A percentile compares a stretch with the other conserved stretches of the same genome.
Evolutionary conservation across 2,113 vertebrate species (phyloP).

Genomic region (Cichladusa arquata): DNA sequence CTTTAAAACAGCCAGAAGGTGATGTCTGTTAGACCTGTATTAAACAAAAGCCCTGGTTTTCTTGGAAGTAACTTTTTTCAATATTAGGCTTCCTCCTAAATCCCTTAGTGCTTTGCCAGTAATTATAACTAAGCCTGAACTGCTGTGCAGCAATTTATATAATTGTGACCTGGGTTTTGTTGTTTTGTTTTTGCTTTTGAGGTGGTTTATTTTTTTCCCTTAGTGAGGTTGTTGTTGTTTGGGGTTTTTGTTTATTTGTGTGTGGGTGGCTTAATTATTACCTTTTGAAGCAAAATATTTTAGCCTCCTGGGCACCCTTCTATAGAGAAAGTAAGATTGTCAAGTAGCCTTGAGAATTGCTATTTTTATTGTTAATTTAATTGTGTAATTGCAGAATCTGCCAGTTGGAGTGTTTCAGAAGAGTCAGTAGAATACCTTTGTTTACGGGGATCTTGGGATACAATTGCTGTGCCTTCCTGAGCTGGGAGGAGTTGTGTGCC

Average conservation of each 20-base stretch:
- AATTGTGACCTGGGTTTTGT: background rate
- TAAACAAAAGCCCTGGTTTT: background rate
- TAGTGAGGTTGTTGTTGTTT: background rate
- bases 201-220: background rate
- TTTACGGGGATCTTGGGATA: background rate
- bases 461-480: background rate
- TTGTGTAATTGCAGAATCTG: background rate
- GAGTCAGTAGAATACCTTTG: background rate
- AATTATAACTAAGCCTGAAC: background rate
- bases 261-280: background rate
- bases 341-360: background rate
- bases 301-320: background rate
- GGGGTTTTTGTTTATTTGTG: background rate
- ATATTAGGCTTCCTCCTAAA: background rate
- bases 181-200: background rate
- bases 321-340: background rate
- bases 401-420: background rate
- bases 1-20: background rate
- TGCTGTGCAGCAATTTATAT: background rate
- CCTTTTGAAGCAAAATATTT: background rate
- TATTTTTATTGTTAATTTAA: background rate
- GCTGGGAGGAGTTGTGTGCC: background rate
- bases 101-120: background rate
- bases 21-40: background rate
- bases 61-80: background rate